Conservation (phyloP, 2,113 vertebrate species). For the Asarcornis scutulata region DNA sequence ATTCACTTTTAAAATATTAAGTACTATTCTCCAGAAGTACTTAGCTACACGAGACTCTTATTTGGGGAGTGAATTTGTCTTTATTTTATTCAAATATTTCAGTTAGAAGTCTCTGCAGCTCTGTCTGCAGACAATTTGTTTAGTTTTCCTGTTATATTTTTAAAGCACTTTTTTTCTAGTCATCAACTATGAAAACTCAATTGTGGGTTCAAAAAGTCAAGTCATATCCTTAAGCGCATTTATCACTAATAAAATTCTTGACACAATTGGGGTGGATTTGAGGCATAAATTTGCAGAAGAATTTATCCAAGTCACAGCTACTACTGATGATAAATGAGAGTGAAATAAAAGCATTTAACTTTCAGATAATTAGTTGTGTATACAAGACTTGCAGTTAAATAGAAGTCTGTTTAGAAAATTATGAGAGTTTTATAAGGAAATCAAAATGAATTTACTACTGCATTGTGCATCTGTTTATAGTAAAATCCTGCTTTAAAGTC, state of each 20-base stretch:
- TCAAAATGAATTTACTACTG: neutral
- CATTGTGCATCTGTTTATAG: neutral
- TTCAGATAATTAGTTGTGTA: neutral
- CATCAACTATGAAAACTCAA: neutral
- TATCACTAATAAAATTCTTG: slow-evolving; percentile 18
- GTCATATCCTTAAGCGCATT: neutral
- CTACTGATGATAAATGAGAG: neutral
- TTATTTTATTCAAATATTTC: neutral
- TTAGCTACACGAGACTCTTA: neutral
- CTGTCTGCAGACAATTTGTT: neutral
- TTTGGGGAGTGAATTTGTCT: neutral
- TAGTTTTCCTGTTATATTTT: neutral
- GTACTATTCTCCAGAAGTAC: neutral
- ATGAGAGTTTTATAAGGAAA: neutral
- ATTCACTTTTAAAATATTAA: neutral
- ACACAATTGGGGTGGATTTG: neutral
- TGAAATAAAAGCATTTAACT: neutral
- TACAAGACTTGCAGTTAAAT: neutral
- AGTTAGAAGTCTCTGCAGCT: neutral
- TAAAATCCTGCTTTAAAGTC: neutral
- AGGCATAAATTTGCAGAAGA: neutral
- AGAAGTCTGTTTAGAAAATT: neutral
- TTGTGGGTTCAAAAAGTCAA: neutral
- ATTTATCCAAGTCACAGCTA: neutral
- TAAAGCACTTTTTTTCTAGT: neutral